These are phyloP conservation scores for Chromis chromis DNA, from an alignment of 2,797 vertebrate species.

Conservation along the genomic window DNA sequence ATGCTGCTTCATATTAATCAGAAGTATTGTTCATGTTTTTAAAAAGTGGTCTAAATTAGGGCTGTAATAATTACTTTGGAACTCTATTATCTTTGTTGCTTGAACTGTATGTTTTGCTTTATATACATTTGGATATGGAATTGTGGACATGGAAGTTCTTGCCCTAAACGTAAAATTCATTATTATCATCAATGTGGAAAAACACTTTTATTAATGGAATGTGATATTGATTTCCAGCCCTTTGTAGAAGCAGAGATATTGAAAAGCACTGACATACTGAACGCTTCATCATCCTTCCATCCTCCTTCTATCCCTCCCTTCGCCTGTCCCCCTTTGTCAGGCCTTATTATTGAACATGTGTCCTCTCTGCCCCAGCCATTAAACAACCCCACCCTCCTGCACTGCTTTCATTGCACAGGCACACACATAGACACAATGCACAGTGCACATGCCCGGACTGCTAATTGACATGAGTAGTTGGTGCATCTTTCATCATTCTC, in stretches of 20 bases:
- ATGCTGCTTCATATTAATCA: background rate
- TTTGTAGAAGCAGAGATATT: conserved; percentile 42
- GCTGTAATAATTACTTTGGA: background rate
- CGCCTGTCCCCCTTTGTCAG: conserved; percentile 69
- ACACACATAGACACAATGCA: conserved; percentile 31
- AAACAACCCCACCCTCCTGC: conserved; percentile 67
- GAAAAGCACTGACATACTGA: conserved; percentile 60
- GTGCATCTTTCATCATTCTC: conserved; percentile 71
- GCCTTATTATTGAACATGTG: conserved; percentile 82
- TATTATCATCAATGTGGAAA: conserved; percentile 1
- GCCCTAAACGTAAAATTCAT: background rate
- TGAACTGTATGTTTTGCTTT: background rate
- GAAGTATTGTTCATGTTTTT: background rate
- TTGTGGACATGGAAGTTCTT: background rate
- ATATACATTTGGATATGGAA: too few relatives aligned
- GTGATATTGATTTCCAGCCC: conserved; percentile 52
- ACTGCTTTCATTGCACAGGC: conserved; percentile 55
- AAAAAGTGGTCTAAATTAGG: too few relatives aligned
- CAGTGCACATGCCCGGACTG: conserved; percentile 41
- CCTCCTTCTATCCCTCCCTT: conserved; percentile 45
- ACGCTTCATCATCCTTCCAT: conserved; percentile 55
- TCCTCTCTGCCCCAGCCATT: conserved; percentile 73
- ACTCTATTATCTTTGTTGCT: background rate
- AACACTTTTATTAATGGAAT: conserved; percentile 35
- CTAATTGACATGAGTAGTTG: conserved; percentile 76